Conservation (phyloP, 2,113 vertebrate species). For the Microcebus griseorufus region DNA sequence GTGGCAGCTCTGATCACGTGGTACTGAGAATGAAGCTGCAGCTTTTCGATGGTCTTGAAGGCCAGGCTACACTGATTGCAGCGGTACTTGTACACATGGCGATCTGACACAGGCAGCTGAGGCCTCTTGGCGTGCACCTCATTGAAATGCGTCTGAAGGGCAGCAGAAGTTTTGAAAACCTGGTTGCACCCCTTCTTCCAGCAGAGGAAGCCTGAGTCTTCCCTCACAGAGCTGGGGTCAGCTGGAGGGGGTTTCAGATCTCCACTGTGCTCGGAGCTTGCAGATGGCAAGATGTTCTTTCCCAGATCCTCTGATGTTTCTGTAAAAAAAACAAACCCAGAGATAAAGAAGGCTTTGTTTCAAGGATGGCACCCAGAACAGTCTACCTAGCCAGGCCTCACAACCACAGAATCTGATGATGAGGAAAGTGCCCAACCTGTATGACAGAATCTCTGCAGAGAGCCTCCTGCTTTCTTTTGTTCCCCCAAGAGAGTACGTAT, state of each 20-base stretch:
- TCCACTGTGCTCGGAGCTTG: slow-evolving; percentile 84
- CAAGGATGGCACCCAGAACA: background rate
- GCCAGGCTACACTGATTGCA: slow-evolving; percentile 99
- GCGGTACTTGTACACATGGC: slow-evolving; percentile 98
- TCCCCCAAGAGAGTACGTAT: background rate
- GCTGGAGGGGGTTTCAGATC: slow-evolving; percentile 88
- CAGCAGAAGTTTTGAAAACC: slow-evolving; percentile 95
- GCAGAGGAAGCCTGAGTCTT: slow-evolving; percentile 95
- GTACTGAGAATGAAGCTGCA: slow-evolving; percentile 98
- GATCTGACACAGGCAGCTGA: slow-evolving; percentile 96
- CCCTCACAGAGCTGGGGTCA: slow-evolving; percentile 88
- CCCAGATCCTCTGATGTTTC: slow-evolving; percentile 92
- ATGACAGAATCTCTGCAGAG: background rate
- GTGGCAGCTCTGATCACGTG: slow-evolving; percentile 98
- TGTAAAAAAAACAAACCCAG: slow-evolving; percentile 76
- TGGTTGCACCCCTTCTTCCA: slow-evolving; percentile 99
- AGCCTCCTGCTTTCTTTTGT: background rate
- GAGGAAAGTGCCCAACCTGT: background rate
- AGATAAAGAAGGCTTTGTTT: slow-evolving; percentile 62
- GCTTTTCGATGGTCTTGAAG: slow-evolving; percentile 98
- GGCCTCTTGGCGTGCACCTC: slow-evolving; percentile 97
- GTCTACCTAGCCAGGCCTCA: background rate
- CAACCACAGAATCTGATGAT: background rate
- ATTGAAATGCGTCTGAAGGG: slow-evolving; percentile 97
- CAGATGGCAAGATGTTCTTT: slow-evolving; percentile 88